phyloP scores from a whole-genome alignment of 2,888 invertebrate species.

The Theretra japonica region DNA sequence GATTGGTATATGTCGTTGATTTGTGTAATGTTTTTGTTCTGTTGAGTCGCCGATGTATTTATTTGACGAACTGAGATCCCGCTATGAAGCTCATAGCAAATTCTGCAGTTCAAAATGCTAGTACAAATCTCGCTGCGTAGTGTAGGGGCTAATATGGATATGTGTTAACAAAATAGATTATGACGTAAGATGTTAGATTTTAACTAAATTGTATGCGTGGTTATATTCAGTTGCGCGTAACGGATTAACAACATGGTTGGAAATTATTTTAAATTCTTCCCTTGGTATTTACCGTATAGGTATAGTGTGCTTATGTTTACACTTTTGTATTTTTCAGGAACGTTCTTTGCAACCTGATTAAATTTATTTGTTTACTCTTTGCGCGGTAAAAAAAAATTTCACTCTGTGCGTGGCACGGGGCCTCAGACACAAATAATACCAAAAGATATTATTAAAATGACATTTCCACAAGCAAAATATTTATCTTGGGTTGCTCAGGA shows the following conservation, averaged over 20 bases:
- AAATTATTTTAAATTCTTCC: background rate
- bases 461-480: background rate
- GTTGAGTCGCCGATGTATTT: background rate
- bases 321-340: background rate
- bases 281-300: background rate
- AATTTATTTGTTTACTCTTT: background rate
- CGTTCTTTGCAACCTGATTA: background rate
- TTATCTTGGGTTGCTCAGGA: background rate
- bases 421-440: no score
- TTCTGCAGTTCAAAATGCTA: slow-evolving; percentile 32
- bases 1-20: slow-evolving; percentile 36
- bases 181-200: slow-evolving; percentile 37
- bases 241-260: background rate
- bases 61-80: slow-evolving; percentile 12
- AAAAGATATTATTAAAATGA: no score
- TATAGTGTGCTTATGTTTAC: background rate
- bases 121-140: slow-evolving; percentile 37
- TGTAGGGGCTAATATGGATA: slow-evolving; percentile 69
- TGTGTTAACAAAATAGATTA: slow-evolving; percentile 58
- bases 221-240: slow-evolving; percentile 3
- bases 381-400: no score
- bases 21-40: slow-evolving; percentile 30
- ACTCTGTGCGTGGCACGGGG: background rate
- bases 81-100: slow-evolving; percentile 30
- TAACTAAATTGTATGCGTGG: slow-evolving; percentile 33